Evolutionary conservation across 92 coral and sea anemone species (phyloP).

Genomic region (Bergia sp.): DNA sequence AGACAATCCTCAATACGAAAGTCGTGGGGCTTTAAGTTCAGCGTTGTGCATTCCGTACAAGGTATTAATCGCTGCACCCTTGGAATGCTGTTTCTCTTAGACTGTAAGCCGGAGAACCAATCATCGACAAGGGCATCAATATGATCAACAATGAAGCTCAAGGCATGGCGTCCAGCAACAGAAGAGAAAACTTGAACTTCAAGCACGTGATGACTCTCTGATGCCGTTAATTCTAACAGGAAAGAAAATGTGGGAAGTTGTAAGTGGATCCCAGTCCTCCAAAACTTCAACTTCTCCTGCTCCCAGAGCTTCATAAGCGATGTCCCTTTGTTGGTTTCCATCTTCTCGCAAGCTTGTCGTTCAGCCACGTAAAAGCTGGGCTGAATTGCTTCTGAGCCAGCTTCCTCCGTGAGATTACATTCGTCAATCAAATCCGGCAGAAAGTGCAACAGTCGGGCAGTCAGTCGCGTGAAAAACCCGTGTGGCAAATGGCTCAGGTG

Average conservation of each 20-base stretch:
- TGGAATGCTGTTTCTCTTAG: slow-evolving; percentile 19
- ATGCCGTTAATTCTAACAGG: slow-evolving; percentile 15
- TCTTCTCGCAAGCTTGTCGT: not conserved
- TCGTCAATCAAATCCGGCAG: slow-evolving; percentile 59
- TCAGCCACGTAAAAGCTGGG: not conserved
- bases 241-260: slow-evolving; percentile 39
- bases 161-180: slow-evolving; percentile 50
- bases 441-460: slow-evolving; percentile 62
- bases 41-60: slow-evolving; percentile 59
- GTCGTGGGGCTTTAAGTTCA: slow-evolving; percentile 45
- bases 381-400: not conserved
- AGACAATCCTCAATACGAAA: slow-evolving; percentile 66
- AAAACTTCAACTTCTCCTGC: slow-evolving; percentile 38
- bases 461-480: slow-evolving; percentile 71
- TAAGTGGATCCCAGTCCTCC: slow-evolving; percentile 69
- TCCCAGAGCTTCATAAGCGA: slow-evolving; percentile 35
- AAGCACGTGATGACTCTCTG: slow-evolving; percentile 37
- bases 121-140: slow-evolving; percentile 65
- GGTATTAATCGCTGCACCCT: slow-evolving; percentile 60
- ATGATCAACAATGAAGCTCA: slow-evolving; percentile 71
- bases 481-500: slow-evolving; percentile 52
- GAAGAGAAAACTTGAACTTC: slow-evolving; percentile 54
- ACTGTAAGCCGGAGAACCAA: slow-evolving; percentile 65
- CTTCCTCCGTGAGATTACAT: slow-evolving; percentile 10
- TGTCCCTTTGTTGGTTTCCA: slow-evolving; percentile 18